phyloP scores from a whole-genome alignment of 2,888 invertebrate genomes.

The Drosophila neonasuta region DNA sequence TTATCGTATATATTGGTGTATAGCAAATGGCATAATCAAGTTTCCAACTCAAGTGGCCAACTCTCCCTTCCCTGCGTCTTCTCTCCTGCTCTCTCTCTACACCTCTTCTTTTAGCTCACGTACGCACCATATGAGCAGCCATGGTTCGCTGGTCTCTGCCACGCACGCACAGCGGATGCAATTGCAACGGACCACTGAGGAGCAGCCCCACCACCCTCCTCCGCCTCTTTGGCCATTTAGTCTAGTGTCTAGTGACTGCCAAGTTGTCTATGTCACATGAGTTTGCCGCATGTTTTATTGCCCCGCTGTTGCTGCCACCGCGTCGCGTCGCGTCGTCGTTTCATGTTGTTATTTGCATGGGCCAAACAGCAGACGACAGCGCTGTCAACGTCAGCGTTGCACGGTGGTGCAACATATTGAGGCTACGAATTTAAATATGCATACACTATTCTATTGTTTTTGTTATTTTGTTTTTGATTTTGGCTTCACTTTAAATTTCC shows the following conservation, averaged over 20 bases:
- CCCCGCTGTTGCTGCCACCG: conserved; percentile 29
- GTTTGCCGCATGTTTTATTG: conserved; percentile 58
- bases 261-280: conserved; percentile 73
- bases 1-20: conserved; percentile 28
- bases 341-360: conserved; percentile 58
- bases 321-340: conserved; percentile 25
- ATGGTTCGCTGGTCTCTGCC: conserved; percentile 33
- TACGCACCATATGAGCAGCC: conserved; percentile 1
- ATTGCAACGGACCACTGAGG: conserved; percentile 53
- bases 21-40: conserved; percentile 69
- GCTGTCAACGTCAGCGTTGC: conserved; percentile 17
- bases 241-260: conserved; percentile 45
- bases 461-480: too few relatives aligned
- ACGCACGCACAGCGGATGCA: conserved; percentile 61
- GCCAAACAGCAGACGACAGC: conserved; percentile 47
- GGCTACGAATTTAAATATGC: not conserved
- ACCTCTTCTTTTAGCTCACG: not conserved
- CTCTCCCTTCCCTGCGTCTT: conserved; percentile 12
- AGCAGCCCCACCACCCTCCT: conserved; percentile 9
- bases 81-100: not conserved
- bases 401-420: conserved; percentile 40
- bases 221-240: not conserved
- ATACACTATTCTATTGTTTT: too few relatives aligned
- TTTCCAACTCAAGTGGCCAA: conserved; percentile 45
- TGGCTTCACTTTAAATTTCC: too few relatives aligned